Percentiles rank a stretch among this genome's conserved stretches.
These are phyloP conservation scores for Aselliscus stoliczkanus DNA, from an alignment of 2,797 vertebrate species.

Conservation along the genomic window DNA sequence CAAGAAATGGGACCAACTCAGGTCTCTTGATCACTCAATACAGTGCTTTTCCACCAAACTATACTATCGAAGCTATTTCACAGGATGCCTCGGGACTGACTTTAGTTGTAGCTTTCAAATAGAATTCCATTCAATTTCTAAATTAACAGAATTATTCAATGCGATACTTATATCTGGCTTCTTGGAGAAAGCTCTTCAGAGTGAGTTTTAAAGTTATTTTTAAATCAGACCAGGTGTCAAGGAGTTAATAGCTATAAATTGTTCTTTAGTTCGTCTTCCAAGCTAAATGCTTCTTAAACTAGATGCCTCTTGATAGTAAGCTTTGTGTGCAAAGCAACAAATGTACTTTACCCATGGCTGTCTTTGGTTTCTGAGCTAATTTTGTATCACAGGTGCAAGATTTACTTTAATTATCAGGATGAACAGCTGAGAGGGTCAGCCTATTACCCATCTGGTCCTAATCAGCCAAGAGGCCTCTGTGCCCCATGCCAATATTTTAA, in stretches of 20 bases:
- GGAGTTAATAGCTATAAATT: constrained; percentile 46
- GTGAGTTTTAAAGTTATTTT: neutral
- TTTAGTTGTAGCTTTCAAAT: neutral
- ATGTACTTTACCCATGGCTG: neutral
- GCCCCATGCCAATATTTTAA: constrained; percentile 1
- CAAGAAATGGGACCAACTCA: neutral
- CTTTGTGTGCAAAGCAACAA: constrained; percentile 68
- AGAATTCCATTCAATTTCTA: neutral
- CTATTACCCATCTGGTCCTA: constrained; percentile 56
- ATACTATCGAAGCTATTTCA: neutral
- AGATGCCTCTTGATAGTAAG: constrained; percentile 46
- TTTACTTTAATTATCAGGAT: constrained; percentile 60
- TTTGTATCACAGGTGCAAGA: constrained; percentile 76
- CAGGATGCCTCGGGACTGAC: neutral
- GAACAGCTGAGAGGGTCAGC: constrained; percentile 75
- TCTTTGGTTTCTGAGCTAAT: constrained; percentile 58
- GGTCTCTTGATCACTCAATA: neutral
- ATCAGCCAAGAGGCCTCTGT: constrained; percentile 15
- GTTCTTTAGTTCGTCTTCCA: neutral
- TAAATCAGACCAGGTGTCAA: constrained; percentile 36
- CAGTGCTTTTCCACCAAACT: neutral
- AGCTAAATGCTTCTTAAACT: constrained; percentile 16
- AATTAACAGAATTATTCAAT: neutral
- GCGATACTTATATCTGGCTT: neutral
- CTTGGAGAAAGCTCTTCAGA: neutral